Conservation (phyloP, 1,140 invertebrate genomes). For the fruit fly (Drosophila melanogaster) region DNA sequence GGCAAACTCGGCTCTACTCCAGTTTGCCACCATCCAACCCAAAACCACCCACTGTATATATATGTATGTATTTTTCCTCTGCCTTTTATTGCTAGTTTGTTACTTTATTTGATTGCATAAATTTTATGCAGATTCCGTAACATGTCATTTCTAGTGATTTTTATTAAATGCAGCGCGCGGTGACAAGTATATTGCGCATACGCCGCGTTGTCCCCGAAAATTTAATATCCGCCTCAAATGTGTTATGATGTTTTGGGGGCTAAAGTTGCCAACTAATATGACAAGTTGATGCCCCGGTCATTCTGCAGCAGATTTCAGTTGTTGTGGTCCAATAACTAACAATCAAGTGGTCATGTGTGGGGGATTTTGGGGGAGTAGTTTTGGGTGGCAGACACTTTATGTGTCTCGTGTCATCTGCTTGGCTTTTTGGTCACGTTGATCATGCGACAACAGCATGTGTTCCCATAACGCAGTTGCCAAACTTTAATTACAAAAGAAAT, state of each 20-base stretch:
- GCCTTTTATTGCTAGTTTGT: conserved; percentile 54
- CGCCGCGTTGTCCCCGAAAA: conserved; percentile 59
- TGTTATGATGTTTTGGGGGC: conserved; percentile 26
- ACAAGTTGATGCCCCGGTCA: conserved; percentile 67
- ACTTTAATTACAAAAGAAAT: conserved; percentile 70
- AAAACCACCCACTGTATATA: background rate
- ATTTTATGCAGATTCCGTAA: conserved; percentile 74
- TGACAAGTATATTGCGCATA: conserved; percentile 80
- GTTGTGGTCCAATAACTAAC: conserved; percentile 64
- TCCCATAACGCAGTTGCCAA: conserved; percentile 50
- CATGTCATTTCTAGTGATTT: conserved; percentile 77
- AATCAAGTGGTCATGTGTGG: conserved; percentile 47
- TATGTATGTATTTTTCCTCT: conserved; percentile 14
- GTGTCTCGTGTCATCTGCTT: conserved; percentile 61
- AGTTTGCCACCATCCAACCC: conserved; percentile 3
- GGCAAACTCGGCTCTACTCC: conserved; percentile 20
- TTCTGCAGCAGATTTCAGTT: conserved; percentile 34
- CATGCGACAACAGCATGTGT: conserved; percentile 67
- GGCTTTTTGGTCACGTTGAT: conserved; percentile 73
- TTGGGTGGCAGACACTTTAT: conserved; percentile 58
- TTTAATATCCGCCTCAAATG: conserved; percentile 63
- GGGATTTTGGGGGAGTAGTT: conserved; percentile 7
- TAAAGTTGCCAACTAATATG: conserved; percentile 71
- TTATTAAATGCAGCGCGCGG: conserved; percentile 73
- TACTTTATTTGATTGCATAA: conserved; percentile 76